A percentile compares a stretch with the other conserved stretches of the same genome.
phyloP scores from a whole-genome alignment of 2,888 invertebrate species.

The Cepaea hortensis region DNA sequence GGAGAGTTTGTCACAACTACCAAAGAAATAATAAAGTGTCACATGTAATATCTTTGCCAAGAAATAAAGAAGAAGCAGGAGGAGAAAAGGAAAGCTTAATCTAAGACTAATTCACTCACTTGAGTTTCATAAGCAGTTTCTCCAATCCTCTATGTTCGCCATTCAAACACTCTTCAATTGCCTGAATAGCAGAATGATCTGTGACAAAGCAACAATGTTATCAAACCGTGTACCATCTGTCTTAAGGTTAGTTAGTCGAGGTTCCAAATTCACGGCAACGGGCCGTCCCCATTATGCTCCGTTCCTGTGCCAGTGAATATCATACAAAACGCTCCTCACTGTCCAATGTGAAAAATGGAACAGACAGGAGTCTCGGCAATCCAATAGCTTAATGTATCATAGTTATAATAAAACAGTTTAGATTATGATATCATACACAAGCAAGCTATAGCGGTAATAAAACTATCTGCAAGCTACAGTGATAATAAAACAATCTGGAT shows the following conservation, averaged over 20 bases:
- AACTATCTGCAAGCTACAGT: no score
- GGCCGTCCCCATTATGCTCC: no score
- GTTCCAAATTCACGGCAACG: no score
- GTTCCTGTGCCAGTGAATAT: no score
- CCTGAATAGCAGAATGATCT: slow-evolving; percentile 80
- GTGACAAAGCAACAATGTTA: slow-evolving; percentile 34
- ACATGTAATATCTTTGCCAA: neutral
- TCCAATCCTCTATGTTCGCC: slow-evolving; percentile 84
- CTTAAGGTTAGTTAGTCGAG: no score
- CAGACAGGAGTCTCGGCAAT: neutral
- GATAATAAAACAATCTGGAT: no score
- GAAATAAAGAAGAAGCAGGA: neutral
- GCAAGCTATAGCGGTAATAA: no score
- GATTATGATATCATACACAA: no score
- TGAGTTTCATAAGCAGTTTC: slow-evolving; percentile 83
- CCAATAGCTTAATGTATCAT: neutral
- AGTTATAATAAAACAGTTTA: neutral
- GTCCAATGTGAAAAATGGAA: no score
- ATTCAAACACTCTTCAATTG: slow-evolving; percentile 87
- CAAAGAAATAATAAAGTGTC: no score
- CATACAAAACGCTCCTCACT: no score
- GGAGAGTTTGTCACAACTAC: neutral
- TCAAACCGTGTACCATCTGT: neutral
- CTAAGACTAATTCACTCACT: slow-evolving; percentile 72
- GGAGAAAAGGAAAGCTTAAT: neutral